Conservation (phyloP, 2,797 vertebrate species). For the Syndactyla subalaris region DNA sequence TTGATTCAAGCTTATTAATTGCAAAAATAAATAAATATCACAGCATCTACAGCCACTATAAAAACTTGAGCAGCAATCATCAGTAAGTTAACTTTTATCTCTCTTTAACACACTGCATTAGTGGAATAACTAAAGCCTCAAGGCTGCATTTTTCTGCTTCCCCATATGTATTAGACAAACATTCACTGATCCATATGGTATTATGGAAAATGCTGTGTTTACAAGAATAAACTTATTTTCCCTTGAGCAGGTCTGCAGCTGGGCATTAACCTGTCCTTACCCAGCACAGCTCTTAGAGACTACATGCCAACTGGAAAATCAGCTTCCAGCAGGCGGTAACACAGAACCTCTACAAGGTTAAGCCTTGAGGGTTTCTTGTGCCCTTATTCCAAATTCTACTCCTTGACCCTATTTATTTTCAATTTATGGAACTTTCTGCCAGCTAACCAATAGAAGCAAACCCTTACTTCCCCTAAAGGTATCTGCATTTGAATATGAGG, state of each 20-base stretch:
- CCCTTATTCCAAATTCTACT: not conserved
- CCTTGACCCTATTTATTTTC: not conserved
- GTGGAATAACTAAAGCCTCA: not conserved
- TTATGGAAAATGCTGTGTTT: not conserved
- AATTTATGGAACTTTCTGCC: not conserved
- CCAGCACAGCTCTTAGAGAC: not conserved
- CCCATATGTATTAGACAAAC: not conserved
- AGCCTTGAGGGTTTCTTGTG: not conserved
- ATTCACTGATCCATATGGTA: not conserved
- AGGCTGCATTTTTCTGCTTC: not conserved
- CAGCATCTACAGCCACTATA: not conserved
- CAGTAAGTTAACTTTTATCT: not conserved
- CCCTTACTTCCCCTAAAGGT: not conserved
- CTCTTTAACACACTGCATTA: not conserved
- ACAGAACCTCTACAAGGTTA: not conserved
- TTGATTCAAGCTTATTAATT: constrained; percentile 63
- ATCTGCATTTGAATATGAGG: not conserved
- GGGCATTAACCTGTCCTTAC: not conserved
- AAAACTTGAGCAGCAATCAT: not conserved
- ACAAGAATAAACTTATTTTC: not conserved
- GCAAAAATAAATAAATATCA: constrained; percentile 54
- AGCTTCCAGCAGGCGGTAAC: not conserved
- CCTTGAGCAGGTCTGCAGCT: not conserved
- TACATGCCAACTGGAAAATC: not conserved
- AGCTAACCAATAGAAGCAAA: not conserved